phyloP scores from a whole-genome alignment of 2,113 vertebrate species.

The Prolemur simus region DNA sequence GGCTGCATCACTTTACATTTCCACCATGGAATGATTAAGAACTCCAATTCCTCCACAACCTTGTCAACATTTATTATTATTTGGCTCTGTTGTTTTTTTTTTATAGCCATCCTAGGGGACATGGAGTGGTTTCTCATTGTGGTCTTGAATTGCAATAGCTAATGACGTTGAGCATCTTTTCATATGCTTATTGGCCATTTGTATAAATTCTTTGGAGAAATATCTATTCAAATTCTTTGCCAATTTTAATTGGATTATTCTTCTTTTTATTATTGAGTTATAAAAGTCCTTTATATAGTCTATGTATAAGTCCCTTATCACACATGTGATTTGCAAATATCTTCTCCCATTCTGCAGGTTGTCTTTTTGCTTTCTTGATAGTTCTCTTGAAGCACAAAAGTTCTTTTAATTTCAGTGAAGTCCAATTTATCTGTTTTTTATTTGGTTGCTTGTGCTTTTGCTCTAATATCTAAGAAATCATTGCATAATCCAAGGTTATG shows the following conservation, averaged over 20 bases:
- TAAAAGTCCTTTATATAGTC: neutral
- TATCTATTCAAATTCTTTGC: neutral
- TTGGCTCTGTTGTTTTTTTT: constrained; percentile 5
- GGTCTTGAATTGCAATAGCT: neutral
- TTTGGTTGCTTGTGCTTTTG: neutral
- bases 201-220: neutral
- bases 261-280: neutral
- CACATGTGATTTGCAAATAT: neutral
- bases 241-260: neutral
- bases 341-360: neutral
- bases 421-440: neutral
- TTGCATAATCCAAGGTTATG: neutral
- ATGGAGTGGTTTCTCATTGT: neutral
- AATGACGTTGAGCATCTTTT: neutral
- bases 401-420: neutral
- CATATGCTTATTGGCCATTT: neutral
- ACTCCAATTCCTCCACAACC: neutral
- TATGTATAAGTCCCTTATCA: neutral
- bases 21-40: neutral
- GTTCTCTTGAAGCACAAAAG: neutral
- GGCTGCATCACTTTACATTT: neutral
- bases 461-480: neutral
- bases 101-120: neutral
- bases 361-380: neutral
- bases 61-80: neutral